phyloP scores from a whole-genome alignment of 2,888 invertebrate species.

The Busseola fusca region DNA sequence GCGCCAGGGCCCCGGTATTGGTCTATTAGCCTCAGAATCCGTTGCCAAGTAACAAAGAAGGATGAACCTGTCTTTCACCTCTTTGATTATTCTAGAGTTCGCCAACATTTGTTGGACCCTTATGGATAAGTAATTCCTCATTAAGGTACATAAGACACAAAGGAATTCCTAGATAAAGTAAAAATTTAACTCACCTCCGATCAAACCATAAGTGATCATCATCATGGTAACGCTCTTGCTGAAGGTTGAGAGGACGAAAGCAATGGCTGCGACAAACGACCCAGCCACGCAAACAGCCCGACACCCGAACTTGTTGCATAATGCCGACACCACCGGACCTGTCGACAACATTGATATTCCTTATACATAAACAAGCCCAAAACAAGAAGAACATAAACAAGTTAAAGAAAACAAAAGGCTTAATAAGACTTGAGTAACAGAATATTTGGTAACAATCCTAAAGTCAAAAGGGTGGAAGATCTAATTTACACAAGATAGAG shows the following conservation, averaged over 20 bases:
- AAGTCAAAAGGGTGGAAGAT: background rate
- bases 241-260: slow-evolving; percentile 96
- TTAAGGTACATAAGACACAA: background rate
- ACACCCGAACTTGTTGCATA: slow-evolving; percentile 98
- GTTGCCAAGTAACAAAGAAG: slow-evolving; percentile 3
- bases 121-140: background rate
- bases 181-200: slow-evolving; percentile 92
- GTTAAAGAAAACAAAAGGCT: slow-evolving; percentile 6
- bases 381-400: slow-evolving; percentile 10
- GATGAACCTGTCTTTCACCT: background rate
- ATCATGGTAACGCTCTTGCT: slow-evolving; percentile 95
- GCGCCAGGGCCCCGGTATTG: no score
- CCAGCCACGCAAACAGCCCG: slow-evolving; percentile 98
- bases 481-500: slow-evolving; percentile 5
- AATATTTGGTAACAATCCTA: background rate
- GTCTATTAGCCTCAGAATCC: background rate
- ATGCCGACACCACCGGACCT: slow-evolving; percentile 98
- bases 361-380: background rate
- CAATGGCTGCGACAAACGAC: slow-evolving; percentile 94
- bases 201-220: slow-evolving; percentile 97
- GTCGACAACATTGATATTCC: slow-evolving; percentile 47
- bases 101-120: background rate
- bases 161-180: background rate
- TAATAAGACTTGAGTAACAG: background rate
- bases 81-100: background rate